These are phyloP conservation scores for Daubentonia madagascariensis DNA, from an alignment of 2,113 vertebrate genomes.

Conservation along the genomic window DNA sequence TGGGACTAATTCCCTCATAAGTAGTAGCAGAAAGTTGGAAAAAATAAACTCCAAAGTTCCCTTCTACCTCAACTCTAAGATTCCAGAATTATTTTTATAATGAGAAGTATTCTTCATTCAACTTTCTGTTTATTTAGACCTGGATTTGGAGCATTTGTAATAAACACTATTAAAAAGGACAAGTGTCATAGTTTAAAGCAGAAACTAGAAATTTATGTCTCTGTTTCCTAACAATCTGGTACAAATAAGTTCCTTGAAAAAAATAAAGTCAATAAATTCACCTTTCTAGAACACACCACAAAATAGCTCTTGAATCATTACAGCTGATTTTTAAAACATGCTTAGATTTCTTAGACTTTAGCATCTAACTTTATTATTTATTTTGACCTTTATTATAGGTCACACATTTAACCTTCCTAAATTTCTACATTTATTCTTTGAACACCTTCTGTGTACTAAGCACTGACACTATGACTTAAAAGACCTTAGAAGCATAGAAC, in stretches of 20 bases:
- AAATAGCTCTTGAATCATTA: background rate
- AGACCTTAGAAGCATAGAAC: background rate
- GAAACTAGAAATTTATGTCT: background rate
- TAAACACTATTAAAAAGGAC: background rate
- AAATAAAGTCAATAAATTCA: background rate
- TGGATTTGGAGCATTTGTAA: background rate
- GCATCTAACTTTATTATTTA: background rate
- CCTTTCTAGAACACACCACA: background rate
- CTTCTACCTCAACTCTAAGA: background rate
- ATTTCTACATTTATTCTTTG: background rate
- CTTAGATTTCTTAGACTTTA: background rate
- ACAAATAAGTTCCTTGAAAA: background rate
- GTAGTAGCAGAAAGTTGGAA: background rate
- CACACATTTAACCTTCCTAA: background rate
- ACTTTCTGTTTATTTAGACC: background rate
- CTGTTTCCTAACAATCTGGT: constrained; percentile 2
- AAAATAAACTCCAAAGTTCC: background rate
- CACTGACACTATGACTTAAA: background rate
- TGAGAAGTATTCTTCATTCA: background rate
- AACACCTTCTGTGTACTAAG: background rate
- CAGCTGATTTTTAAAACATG: background rate
- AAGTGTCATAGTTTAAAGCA: background rate
- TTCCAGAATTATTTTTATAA: constrained; percentile 2
- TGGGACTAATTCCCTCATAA: background rate
- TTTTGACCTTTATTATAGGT: background rate